Conservation (phyloP, 2,888 invertebrate genomes). For the Emmelina monodactyla region DNA sequence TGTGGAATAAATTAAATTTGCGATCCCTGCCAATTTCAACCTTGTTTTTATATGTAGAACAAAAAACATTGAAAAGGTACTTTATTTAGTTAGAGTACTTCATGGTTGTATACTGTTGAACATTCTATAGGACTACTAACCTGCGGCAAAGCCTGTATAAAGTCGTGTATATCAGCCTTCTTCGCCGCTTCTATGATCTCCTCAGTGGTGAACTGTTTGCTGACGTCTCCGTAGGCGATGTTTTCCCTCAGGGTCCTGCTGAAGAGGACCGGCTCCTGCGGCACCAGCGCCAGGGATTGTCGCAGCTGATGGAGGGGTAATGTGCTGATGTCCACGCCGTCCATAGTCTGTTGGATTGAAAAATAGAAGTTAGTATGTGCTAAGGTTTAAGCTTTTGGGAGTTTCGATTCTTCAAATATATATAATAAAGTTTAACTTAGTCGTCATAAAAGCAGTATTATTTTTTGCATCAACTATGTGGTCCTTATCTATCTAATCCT, state of each 20-base stretch:
- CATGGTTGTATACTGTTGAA: too few relatives aligned
- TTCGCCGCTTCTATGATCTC: conserved; percentile 77
- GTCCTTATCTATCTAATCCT: too few relatives aligned
- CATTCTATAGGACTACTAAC: conserved; percentile 36
- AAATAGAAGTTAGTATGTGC: not conserved
- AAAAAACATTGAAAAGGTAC: too few relatives aligned
- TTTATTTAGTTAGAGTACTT: too few relatives aligned
- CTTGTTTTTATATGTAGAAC: too few relatives aligned
- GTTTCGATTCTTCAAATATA: not conserved
- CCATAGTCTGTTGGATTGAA: conserved; percentile 34
- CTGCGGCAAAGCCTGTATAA: conserved; percentile 73
- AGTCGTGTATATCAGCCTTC: conserved; percentile 80
- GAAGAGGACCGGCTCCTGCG: conserved; percentile 87
- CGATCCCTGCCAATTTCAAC: too few relatives aligned
- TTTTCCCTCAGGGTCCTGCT: conserved; percentile 82
- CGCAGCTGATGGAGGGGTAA: conserved; percentile 73
- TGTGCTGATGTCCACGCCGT: conserved; percentile 62
- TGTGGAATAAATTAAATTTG: too few relatives aligned
- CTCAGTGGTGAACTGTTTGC: conserved; percentile 65
- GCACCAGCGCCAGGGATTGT: conserved; percentile 78
- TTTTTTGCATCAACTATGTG: too few relatives aligned
- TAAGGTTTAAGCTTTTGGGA: not conserved
- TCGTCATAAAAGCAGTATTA: too few relatives aligned
- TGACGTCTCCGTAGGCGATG: conserved; percentile 85
- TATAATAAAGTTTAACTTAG: too few relatives aligned